A percentile compares a stretch with the other conserved stretches of the same genome.
These are phyloP conservation scores for Mesitornis unicolor DNA, from an alignment of 2,113 vertebrate genomes.

Conservation along the genomic window DNA sequence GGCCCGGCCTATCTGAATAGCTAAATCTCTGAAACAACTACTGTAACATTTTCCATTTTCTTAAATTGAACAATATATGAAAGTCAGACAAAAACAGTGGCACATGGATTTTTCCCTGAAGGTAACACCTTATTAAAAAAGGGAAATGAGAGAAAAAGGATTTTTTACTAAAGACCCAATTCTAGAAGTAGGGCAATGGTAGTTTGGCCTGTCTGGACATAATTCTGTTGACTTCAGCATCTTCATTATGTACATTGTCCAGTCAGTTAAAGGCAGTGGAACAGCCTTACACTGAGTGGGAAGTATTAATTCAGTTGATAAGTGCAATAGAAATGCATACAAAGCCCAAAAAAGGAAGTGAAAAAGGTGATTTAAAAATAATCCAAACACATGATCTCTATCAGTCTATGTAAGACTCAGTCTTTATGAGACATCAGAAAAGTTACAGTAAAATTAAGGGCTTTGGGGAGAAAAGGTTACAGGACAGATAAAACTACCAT, in stretches of 20 bases:
- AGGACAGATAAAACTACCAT: neutral
- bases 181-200: neutral
- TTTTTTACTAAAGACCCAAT: neutral
- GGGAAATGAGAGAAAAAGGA: neutral
- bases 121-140: neutral
- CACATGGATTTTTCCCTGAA: neutral
- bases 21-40: neutral
- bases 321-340: neutral
- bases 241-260: neutral
- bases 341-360: neutral
- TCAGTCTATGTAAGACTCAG: neutral
- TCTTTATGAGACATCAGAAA: neutral
- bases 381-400: neutral
- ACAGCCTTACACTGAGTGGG: neutral
- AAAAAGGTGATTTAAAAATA: neutral
- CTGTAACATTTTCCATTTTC: neutral
- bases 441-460: neutral
- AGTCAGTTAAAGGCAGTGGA: neutral
- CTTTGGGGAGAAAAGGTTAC: neutral
- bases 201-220: neutral
- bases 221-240: neutral
- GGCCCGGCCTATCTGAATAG: neutral
- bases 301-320: neutral
- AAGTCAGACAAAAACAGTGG: neutral
- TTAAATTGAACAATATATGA: neutral